These are phyloP conservation scores for Agapostemon virescens DNA, from an alignment of 2,888 invertebrate species.

Conservation along the genomic window DNA sequence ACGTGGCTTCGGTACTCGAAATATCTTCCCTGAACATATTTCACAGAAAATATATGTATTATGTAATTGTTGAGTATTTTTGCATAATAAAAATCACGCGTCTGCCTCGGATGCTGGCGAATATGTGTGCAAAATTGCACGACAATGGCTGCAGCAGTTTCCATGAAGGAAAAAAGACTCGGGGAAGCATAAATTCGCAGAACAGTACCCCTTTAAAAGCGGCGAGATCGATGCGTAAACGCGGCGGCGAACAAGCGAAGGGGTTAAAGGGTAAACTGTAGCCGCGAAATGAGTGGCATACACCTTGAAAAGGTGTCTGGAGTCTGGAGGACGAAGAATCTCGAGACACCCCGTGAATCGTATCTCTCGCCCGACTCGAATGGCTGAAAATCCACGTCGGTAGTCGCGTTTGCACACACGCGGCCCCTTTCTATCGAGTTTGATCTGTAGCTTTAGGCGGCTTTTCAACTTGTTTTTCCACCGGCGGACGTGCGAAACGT, in stretches of 20 bases:
- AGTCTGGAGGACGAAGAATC: slow-evolving; percentile 61
- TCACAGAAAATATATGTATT: background rate
- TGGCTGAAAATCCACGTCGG: slow-evolving; percentile 30
- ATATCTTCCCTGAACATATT: background rate
- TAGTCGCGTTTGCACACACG: slow-evolving; percentile 8
- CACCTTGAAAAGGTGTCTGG: slow-evolving; percentile 64
- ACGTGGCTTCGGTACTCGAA: background rate
- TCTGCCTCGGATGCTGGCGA: background rate
- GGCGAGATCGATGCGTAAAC: slow-evolving; percentile 53
- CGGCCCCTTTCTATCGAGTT: slow-evolving; percentile 18
- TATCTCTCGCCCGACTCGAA: slow-evolving; percentile 58
- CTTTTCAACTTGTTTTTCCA: slow-evolving; percentile 32
- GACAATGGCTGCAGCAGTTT: background rate
- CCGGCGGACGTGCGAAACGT: background rate
- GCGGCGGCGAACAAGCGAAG: slow-evolving; percentile 49
- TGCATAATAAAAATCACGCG: background rate
- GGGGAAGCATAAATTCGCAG: background rate
- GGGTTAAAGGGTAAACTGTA: slow-evolving; percentile 45
- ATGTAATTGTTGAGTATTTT: background rate
- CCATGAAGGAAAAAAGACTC: background rate
- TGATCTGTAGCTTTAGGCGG: slow-evolving; percentile 26
- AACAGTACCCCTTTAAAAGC: slow-evolving; percentile 45
- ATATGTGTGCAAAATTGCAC: background rate
- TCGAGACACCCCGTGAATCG: slow-evolving; percentile 61
- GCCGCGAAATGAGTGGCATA: slow-evolving; percentile 57